Evolutionary conservation across 2,888 invertebrate genomes (phyloP), one percentile per base, ranked within the genome.

Genomic region (Spodoptera picta): DNA sequence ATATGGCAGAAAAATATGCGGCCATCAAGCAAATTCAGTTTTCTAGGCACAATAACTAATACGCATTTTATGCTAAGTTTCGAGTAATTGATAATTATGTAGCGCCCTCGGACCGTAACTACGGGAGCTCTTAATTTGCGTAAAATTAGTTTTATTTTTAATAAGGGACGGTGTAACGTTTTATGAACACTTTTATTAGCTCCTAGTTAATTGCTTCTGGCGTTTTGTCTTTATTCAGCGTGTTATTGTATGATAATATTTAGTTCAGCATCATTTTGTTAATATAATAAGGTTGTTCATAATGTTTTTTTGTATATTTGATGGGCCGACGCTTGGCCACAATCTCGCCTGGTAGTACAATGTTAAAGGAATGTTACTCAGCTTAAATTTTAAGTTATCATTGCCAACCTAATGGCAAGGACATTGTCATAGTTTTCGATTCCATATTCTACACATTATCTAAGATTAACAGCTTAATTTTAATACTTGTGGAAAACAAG

Each of bases 61-160:
- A 65, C 36, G 62, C 48, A 75, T 75, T 78, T 81, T 81, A 84
- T 83, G 82, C 68, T 73, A 80, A 77, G 65, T 69, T 65, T 63
- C 66, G 54, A 60, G 69, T 82, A 82, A 84, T 82, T 82, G 81
- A 80, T 83, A n/a, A n/a, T n/a, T n/a, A 80, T 65, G 69, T 64
- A 67, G 56, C 65, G 58, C 70, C 60, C 45, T 24, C 47, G 65
- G 49, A 61, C 48, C 67, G 62, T 63, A 75, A 36, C 36, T 77
- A 75, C 44, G 53, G 60, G 77, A 75, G 80, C 75, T 74, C 77
- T 81, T 84, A 81, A 84, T 83, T 75, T 58, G 74, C 70, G 77
- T 79, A 67, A 83, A 83, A 85, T 84, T 79, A 62, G 61, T 42
- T 69, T 61, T 74, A 61, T 62, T 67, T 69, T 70, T 65, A 66